A percentile compares a stretch with the other conserved stretches of the same genome.
Evolutionary conservation across 2,113 vertebrate genomes (phyloP).

Genomic region (Rhynchomys soricoides): DNA sequence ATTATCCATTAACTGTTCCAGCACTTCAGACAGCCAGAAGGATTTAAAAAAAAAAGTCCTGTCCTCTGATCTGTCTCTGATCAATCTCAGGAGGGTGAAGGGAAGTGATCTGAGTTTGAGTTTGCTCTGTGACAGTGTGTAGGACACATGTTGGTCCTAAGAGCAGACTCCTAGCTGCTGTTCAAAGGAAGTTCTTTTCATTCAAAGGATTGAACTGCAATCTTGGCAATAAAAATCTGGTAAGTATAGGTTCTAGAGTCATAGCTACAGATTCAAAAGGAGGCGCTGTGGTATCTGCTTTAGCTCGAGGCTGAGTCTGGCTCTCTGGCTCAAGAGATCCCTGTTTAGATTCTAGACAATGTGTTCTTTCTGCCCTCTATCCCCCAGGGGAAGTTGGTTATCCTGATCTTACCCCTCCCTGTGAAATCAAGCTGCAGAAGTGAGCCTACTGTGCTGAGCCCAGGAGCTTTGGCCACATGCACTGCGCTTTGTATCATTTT

Average conservation of each 20-base stretch:
- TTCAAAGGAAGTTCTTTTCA: background rate
- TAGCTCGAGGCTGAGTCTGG: background rate
- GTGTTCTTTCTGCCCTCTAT: background rate
- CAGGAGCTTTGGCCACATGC: background rate
- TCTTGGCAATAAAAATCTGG: background rate
- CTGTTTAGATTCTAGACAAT: background rate
- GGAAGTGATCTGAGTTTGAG: background rate
- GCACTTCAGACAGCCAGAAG: conserved; percentile 40
- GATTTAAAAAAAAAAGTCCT: conserved; percentile 26
- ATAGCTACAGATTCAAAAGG: background rate
- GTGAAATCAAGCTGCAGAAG: background rate
- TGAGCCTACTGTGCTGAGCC: background rate
- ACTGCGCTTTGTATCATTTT: background rate
- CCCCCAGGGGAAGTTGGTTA: too few relatives aligned
- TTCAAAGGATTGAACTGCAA: background rate
- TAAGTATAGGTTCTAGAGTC: background rate
- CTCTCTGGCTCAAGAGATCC: background rate
- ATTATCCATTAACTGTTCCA: conserved; percentile 44
- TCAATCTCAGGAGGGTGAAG: conserved; percentile 21
- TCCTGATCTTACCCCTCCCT: background rate
- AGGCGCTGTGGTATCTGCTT: fast-evolving
- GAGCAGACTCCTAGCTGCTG: background rate
- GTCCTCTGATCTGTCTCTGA: background rate
- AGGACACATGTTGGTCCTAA: background rate
- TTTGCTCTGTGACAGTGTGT: fast-evolving